phyloP scores from a whole-genome alignment of 2,888 invertebrate genomes.

The Meteorus cinctellus region DNA sequence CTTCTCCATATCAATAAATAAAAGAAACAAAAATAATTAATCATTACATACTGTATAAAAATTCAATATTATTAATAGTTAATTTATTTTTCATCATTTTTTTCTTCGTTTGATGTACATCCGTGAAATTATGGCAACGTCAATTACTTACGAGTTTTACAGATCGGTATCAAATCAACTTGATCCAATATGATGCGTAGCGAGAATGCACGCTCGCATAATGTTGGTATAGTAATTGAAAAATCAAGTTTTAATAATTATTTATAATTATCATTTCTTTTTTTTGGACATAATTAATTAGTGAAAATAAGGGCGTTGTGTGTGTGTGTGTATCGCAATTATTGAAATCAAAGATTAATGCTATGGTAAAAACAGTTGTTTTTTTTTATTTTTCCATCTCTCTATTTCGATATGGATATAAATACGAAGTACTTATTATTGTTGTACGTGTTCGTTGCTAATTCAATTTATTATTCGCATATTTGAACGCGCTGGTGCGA shows the following conservation, averaged over 20 bases:
- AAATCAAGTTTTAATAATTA: background rate
- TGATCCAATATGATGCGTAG: background rate
- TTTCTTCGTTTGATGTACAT: background rate
- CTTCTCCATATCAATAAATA: background rate
- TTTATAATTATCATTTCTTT: background rate
- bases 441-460: slow-evolving; percentile 35
- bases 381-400: slow-evolving; percentile 18
- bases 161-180: background rate
- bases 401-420: slow-evolving; percentile 1
- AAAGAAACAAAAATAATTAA: no score
- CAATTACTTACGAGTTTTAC: background rate
- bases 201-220: background rate
- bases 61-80: background rate
- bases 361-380: slow-evolving; percentile 2
- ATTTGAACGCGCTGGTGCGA: slow-evolving; percentile 42
- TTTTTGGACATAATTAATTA: background rate
- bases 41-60: background rate
- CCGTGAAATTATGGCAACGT: background rate
- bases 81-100: background rate
- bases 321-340: slow-evolving; percentile 20
- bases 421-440: slow-evolving; percentile 17
- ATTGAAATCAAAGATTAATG: slow-evolving; percentile 39
- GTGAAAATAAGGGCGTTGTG: background rate
- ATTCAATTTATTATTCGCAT: slow-evolving; percentile 42
- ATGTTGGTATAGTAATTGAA: background rate